phyloP scores from a whole-genome alignment of 2,888 invertebrate species.

The Rugalucina vietnamica region DNA sequence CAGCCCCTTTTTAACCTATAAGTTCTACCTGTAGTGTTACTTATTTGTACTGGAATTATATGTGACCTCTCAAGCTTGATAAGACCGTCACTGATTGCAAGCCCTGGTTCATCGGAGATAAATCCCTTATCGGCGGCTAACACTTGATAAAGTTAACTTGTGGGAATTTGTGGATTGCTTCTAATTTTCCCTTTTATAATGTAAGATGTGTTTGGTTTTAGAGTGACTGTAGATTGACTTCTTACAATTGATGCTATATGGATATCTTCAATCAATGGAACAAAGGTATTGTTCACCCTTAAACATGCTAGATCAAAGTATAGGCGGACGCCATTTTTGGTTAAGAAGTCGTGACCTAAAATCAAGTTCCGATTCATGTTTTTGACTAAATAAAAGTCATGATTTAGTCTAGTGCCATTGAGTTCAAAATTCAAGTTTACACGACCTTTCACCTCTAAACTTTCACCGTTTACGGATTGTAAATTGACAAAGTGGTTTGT shows the following conservation, averaged over 20 bases:
- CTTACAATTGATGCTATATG: background rate
- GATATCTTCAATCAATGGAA: background rate
- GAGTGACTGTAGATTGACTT: background rate
- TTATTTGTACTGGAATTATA: background rate
- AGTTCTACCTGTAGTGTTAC: background rate
- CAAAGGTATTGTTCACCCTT: background rate
- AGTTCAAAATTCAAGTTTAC: background rate
- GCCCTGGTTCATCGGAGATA: background rate
- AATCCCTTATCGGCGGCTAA: background rate
- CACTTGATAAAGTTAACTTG: background rate
- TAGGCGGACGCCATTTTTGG: background rate
- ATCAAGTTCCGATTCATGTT: background rate
- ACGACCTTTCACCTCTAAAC: background rate
- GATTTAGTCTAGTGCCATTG: background rate
- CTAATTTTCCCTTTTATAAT: background rate
- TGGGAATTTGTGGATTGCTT: background rate
- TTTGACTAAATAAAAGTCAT: background rate
- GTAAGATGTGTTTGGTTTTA: background rate
- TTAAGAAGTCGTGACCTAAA: background rate
- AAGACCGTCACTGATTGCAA: background rate
- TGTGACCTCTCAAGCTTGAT: background rate
- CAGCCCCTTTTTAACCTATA: background rate
- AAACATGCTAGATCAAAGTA: background rate
- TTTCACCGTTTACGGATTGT: background rate
- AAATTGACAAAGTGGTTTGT: background rate